Evolutionary conservation across 1,140 invertebrate species (phyloP).

Genomic region (Arion vulgaris): DNA sequence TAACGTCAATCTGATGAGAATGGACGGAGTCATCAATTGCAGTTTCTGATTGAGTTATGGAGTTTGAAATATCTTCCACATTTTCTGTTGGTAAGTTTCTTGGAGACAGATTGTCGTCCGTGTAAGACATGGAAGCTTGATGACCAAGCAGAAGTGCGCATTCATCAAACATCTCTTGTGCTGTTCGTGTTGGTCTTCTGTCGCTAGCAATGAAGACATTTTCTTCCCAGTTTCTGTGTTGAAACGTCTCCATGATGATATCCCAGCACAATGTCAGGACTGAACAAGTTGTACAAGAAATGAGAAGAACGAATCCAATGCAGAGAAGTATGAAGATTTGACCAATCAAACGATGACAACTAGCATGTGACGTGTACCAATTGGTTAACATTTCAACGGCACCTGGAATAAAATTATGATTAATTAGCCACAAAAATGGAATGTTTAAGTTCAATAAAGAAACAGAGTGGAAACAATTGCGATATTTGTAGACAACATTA

Average conservation of each 20-base stretch:
- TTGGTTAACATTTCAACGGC: not conserved
- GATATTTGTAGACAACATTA: too few species aligned
- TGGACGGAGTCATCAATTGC: not conserved
- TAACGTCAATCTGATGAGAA: not conserved
- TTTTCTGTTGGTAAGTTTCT: not conserved
- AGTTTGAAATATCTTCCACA: not conserved
- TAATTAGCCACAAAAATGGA: too few species aligned
- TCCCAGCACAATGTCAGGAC: not conserved
- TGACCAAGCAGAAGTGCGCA: constrained; percentile 10
- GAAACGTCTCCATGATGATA: not conserved
- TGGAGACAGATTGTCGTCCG: not conserved
- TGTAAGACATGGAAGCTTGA: not conserved
- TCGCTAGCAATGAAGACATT: not conserved
- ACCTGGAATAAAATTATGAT: not conserved
- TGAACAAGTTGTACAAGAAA: not conserved
- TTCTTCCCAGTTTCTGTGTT: too few species aligned
- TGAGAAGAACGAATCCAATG: not conserved
- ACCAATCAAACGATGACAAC: not conserved
- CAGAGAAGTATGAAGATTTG: not conserved
- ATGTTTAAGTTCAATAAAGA: too few species aligned
- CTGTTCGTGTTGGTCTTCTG: constrained; percentile 23
- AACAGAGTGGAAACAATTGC: too few species aligned
- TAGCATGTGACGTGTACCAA: not conserved
- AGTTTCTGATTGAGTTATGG: not conserved
- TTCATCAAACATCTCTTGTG: constrained; percentile 31